These are phyloP conservation scores for Redunca redunca DNA, from an alignment of 2,113 vertebrate genomes.

Conservation along the genomic window DNA sequence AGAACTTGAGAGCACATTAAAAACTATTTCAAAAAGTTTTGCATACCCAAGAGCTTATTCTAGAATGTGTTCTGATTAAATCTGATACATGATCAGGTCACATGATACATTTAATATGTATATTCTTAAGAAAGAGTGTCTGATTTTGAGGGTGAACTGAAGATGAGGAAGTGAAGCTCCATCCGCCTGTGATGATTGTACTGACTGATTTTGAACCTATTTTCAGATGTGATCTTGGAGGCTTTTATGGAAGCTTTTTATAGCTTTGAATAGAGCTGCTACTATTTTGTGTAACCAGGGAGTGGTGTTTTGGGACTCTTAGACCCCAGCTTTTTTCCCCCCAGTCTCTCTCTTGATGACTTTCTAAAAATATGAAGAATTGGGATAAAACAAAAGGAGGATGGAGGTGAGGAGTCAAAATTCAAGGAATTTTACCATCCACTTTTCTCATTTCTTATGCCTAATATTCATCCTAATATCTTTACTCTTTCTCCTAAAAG, in stretches of 20 bases:
- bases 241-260: slow-evolving; percentile 24
- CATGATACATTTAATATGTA: not conserved
- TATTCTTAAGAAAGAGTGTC: not conserved
- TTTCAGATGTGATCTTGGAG: slow-evolving; percentile 49
- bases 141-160: not conserved
- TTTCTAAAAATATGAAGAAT: slow-evolving; percentile 12
- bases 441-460: not conserved
- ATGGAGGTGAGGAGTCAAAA: not conserved
- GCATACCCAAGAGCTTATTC: not conserved
- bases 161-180: not conserved
- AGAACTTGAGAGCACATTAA: not conserved
- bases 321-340: not conserved
- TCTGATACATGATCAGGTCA: not conserved
- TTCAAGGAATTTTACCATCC: not conserved
- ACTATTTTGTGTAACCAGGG: slow-evolving; percentile 22
- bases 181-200: not conserved
- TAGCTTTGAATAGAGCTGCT: slow-evolving; percentile 24
- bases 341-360: not conserved
- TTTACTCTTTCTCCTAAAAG: not conserved
- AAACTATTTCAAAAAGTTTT: slow-evolving; percentile 5
- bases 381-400: not conserved
- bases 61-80: not conserved
- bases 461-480: not conserved
- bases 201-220: slow-evolving; percentile 18
- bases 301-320: not conserved